phyloP scores from a whole-genome alignment of 2,888 invertebrate genomes.

The Chloroclystis v-ata region DNA sequence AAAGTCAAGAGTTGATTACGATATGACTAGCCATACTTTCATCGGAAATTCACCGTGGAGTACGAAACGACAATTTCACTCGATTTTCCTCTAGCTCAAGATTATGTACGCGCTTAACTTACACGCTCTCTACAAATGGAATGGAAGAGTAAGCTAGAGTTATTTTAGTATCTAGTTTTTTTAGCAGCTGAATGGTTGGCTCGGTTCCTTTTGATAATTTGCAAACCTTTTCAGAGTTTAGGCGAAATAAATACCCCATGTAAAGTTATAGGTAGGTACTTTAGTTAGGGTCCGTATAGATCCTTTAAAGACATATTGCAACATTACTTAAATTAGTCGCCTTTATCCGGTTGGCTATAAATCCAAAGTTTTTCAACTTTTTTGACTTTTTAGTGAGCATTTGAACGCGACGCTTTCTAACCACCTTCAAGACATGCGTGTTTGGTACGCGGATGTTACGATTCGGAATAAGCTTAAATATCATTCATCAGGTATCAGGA shows the following conservation, averaged over 20 bases:
- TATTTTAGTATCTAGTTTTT: too few relatives aligned
- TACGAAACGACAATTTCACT: slow-evolving; percentile 46
- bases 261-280: too few relatives aligned
- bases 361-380: slow-evolving; percentile 48
- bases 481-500: slow-evolving; percentile 18
- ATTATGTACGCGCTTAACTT: slow-evolving; percentile 13
- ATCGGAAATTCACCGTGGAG: slow-evolving; percentile 63
- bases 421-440: slow-evolving; percentile 58
- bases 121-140: slow-evolving; percentile 2
- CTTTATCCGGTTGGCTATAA: too few relatives aligned
- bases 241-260: too few relatives aligned
- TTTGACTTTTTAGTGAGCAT: slow-evolving; percentile 50
- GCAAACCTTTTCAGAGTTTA: too few relatives aligned
- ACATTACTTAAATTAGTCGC: too few relatives aligned
- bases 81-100: slow-evolving; percentile 38
- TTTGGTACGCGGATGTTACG: slow-evolving; percentile 61
- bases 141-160: slow-evolving; percentile 2
- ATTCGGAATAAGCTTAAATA: slow-evolving; percentile 30
- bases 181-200: too few relatives aligned
- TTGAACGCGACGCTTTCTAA: slow-evolving; percentile 71
- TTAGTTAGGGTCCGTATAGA: too few relatives aligned
- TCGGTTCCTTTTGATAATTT: too few relatives aligned
- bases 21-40: slow-evolving; percentile 55
- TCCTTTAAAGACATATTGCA: too few relatives aligned
- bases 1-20: slow-evolving; percentile 57